Conservation (phyloP, 2,797 vertebrate species). For the Diceros bicornis region DNA sequence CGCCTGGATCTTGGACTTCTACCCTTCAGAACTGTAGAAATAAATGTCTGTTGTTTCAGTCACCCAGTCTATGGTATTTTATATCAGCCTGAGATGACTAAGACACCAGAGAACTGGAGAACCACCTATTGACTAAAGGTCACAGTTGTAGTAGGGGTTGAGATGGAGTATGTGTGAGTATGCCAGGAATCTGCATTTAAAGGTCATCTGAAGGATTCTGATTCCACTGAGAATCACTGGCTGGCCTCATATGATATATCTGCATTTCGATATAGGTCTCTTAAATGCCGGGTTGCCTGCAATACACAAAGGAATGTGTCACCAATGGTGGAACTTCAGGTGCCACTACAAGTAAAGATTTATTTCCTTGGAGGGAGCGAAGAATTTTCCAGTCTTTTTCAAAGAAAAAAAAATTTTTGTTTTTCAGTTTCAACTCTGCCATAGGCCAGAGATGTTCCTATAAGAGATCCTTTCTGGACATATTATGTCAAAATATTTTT, state of each 20-base stretch:
- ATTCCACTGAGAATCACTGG: background rate
- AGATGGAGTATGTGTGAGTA: too few species aligned
- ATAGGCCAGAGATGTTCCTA: background rate
- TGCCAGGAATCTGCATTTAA: background rate
- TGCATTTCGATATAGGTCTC: slow-evolving; percentile 36
- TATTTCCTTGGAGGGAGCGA: background rate
- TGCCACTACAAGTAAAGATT: slow-evolving; percentile 12
- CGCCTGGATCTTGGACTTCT: background rate
- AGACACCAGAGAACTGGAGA: slow-evolving; percentile 15
- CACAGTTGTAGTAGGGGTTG: background rate
- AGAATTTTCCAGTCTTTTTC: background rate
- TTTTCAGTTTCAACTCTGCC: background rate
- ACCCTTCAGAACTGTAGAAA: slow-evolving; percentile 30
- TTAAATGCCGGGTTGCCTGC: background rate
- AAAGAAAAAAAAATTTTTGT: background rate
- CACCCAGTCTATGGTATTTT: background rate
- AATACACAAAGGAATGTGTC: slow-evolving; percentile 31
- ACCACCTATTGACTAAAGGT: background rate
- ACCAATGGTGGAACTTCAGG: slow-evolving; percentile 8
- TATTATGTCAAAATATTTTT: background rate
- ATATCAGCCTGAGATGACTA: background rate
- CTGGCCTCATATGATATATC: background rate
- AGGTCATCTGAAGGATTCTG: slow-evolving; percentile 39
- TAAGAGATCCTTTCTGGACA: slow-evolving; percentile 33
- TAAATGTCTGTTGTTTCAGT: slow-evolving; percentile 5